These are phyloP conservation scores for Corydoras sp. DNA, from an alignment of 2,113 vertebrate genomes.

Conservation along the genomic window DNA sequence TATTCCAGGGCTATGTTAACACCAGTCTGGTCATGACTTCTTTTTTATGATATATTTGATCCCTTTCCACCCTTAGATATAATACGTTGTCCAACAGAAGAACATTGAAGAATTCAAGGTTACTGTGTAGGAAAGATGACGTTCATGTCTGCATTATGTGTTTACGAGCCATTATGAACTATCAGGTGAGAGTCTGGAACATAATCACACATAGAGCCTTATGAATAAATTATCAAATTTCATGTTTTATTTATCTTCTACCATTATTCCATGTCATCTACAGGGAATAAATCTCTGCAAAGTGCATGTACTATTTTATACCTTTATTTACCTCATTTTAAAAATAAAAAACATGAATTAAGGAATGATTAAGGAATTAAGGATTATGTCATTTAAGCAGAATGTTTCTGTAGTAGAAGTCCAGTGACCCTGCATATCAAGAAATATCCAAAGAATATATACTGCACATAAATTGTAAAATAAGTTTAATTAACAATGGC, in stretches of 20 bases:
- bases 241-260: conserved; percentile 28
- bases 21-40: too few species aligned
- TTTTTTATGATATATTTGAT: not conserved
- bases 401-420: too few species aligned
- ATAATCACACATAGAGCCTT: not conserved
- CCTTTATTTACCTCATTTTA: conserved; percentile 8
- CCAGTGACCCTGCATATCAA: too few species aligned
- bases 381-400: too few species aligned
- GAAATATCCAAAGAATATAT: too few species aligned
- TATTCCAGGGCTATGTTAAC: too few species aligned
- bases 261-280: conserved; percentile 13
- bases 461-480: too few species aligned
- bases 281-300: not conserved
- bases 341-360: too few species aligned
- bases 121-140: conserved; percentile 95
- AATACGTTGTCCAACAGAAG: conserved; percentile 86
- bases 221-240: conserved; percentile 13
- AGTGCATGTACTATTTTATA: conserved; percentile 32
- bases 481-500: too few species aligned
- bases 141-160: conserved; percentile 97
- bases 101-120: conserved; percentile 88
- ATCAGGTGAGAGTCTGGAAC: conserved; percentile 73
- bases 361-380: too few species aligned
- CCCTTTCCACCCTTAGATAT: conserved; percentile 60
- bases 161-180: conserved; percentile 95